Evolutionary conservation across 1,140 invertebrate species (phyloP).

Genomic region (Aricia agestis): DNA sequence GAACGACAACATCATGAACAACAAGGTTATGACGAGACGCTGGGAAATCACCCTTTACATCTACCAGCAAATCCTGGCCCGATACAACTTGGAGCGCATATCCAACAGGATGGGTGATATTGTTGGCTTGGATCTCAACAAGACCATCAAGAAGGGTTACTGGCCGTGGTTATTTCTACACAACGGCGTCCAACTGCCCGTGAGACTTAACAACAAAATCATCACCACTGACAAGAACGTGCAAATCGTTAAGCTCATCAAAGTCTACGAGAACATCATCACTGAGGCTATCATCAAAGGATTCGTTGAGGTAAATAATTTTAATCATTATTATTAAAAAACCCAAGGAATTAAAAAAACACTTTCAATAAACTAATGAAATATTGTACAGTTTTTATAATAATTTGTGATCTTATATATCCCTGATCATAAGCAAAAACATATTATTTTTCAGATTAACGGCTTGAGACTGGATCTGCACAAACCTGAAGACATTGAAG

Average conservation of each 20-base stretch:
- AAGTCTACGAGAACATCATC: conserved; percentile 78
- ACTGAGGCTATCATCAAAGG: conserved; percentile 81
- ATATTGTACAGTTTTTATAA: no score
- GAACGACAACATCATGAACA: conserved; percentile 72
- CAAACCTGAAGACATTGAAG: conserved; percentile 52
- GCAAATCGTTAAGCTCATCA: conserved; percentile 69
- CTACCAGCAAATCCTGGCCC: conserved; percentile 79
- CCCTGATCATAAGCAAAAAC: background rate
- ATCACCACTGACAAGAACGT: conserved; percentile 72
- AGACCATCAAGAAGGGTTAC: conserved; percentile 77
- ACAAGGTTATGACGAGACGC: conserved; percentile 75
- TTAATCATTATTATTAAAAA: no score
- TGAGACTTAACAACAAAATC: conserved; percentile 77
- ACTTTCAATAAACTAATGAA: no score
- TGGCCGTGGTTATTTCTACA: conserved; percentile 78
- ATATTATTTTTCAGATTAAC: conserved; percentile 40
- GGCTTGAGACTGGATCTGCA: conserved; percentile 45
- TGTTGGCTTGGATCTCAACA: conserved; percentile 65
- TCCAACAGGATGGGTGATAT: conserved; percentile 78
- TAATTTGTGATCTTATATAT: no score
- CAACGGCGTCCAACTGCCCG: conserved; percentile 80
- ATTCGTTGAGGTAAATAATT: conserved; percentile 69
- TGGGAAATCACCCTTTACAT: conserved; percentile 79
- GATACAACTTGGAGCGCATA: conserved; percentile 82
- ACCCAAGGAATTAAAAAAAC: no score